Conservation (phyloP, 2,113 vertebrate species). For the Nycticryphes semicollaris region DNA sequence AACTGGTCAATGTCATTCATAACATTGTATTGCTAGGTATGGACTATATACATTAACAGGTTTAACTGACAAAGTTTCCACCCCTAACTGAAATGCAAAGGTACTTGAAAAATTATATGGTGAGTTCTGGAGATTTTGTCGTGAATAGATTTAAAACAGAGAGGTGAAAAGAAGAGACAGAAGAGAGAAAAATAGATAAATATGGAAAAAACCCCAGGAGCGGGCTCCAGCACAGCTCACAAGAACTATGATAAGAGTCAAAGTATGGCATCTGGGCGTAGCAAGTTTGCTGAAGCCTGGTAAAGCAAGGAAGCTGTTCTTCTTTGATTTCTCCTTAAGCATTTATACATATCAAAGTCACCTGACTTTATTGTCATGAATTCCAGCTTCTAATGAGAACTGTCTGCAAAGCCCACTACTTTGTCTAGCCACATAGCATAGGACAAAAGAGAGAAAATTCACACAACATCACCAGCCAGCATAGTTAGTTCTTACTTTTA, state of each 20-base stretch:
- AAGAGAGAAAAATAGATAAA: background rate
- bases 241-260: background rate
- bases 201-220: background rate
- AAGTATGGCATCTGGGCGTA: background rate
- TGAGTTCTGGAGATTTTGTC: background rate
- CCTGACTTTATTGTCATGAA: background rate
- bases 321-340: background rate
- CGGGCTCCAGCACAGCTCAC: background rate
- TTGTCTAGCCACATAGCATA: background rate
- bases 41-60: background rate
- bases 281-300: background rate
- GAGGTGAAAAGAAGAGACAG: background rate
- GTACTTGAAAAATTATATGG: background rate
- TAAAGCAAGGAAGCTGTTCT: background rate
- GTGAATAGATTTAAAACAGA: background rate
- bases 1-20: background rate
- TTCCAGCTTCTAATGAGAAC: background rate
- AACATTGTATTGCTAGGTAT: accelerated
- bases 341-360: background rate
- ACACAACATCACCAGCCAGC: accelerated
- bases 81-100: background rate
- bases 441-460: background rate
- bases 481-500: background rate
- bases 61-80: background rate
- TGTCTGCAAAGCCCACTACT: background rate